Evolutionary conservation across 2,888 invertebrate genomes (phyloP).

Genomic region (Rambutsinella grinnellia): DNA sequence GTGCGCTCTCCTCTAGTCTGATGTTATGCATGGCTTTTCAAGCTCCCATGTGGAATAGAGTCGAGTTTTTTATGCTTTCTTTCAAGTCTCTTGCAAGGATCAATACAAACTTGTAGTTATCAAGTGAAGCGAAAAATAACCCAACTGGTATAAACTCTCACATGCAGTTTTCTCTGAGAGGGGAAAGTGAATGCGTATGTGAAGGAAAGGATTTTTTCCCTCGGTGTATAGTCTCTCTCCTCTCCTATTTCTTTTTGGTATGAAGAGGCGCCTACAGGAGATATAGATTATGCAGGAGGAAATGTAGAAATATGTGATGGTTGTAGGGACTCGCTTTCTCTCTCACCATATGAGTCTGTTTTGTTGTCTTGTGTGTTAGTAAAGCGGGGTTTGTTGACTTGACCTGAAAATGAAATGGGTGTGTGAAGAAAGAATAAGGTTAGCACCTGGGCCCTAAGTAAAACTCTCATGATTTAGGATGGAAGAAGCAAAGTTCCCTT

Average conservation of each 20-base stretch:
- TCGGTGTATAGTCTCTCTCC: no score
- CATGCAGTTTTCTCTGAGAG: not conserved
- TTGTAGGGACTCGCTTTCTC: no score
- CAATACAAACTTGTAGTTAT: not conserved
- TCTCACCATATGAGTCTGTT: no score
- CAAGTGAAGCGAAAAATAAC: not conserved
- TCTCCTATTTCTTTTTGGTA: not conserved
- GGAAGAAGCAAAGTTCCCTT: no score
- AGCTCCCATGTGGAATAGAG: not conserved
- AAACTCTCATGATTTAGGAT: no score
- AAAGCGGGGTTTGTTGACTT: conserved; percentile 10
- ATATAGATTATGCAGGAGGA: not conserved
- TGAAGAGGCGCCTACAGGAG: not conserved
- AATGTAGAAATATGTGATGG: no score
- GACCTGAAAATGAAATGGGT: conserved; percentile 1
- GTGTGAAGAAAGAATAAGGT: not conserved
- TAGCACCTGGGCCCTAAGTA: conserved; percentile 13
- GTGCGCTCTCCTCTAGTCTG: no score
- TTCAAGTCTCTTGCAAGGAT: not conserved
- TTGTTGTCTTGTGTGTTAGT: not conserved
- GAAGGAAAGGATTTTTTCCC: no score
- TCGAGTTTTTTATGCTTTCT: not conserved
- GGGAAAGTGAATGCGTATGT: not conserved
- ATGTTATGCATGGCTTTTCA: no score
- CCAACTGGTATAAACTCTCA: not conserved